Percentiles rank a stretch among this genome's conserved stretches.
These are phyloP conservation scores for Turnix velox DNA, from an alignment of 2,113 vertebrate species.

Conservation along the genomic window DNA sequence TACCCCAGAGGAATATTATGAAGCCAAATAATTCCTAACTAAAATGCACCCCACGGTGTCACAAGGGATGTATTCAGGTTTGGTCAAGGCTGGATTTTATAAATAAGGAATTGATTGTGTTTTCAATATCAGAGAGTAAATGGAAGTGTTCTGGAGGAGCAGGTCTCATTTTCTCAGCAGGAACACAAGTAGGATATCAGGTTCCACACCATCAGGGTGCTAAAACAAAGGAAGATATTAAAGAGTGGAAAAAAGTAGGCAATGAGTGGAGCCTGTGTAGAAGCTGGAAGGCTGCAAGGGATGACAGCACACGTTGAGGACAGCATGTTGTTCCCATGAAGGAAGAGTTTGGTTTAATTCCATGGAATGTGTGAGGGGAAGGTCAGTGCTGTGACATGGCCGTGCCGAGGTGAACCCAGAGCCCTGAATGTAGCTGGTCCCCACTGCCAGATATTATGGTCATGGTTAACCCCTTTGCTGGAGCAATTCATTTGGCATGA, in stretches of 20 bases:
- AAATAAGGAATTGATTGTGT: not conserved
- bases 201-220: not conserved
- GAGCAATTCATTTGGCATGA: accelerated
- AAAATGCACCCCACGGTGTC: accelerated
- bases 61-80: not conserved
- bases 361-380: accelerated
- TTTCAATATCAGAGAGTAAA: not conserved
- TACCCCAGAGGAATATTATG: not conserved
- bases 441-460: accelerated
- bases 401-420: accelerated
- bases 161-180: not conserved
- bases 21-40: not conserved
- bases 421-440: not conserved
- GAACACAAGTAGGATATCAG: not conserved
- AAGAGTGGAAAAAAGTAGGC: not conserved
- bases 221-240: not conserved
- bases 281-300: not conserved
- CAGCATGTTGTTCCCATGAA: not conserved
- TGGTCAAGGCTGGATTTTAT: not conserved
- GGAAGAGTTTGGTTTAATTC: not conserved
- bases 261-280: not conserved
- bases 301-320: not conserved
- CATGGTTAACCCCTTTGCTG: accelerated
- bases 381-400: not conserved
- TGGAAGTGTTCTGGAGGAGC: not conserved